phyloP scores from a whole-genome alignment of 2,888 invertebrate species.

The Scrobipalpa costella region DNA sequence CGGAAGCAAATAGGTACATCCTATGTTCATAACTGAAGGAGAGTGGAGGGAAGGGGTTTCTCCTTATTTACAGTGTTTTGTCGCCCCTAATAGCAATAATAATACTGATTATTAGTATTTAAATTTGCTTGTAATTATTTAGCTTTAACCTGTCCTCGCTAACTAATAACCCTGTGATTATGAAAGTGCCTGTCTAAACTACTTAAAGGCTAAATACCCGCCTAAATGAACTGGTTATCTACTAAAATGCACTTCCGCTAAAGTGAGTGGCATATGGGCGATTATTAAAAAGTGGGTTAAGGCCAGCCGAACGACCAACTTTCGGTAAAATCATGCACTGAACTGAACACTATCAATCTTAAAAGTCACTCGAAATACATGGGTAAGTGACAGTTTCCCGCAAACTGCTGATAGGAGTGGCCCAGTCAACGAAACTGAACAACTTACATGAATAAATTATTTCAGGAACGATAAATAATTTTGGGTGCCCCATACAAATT shows the following conservation, averaged over 20 bases:
- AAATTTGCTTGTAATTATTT: background rate
- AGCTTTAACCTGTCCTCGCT: background rate
- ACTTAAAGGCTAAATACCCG: background rate
- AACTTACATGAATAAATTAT: too few relatives aligned
- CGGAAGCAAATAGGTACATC: too few relatives aligned
- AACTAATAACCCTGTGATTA: background rate
- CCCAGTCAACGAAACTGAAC: too few relatives aligned
- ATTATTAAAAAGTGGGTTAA: constrained; percentile 17
- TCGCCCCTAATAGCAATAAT: too few relatives aligned
- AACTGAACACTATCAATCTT: background rate
- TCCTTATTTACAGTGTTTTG: too few relatives aligned
- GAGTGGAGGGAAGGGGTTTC: too few relatives aligned
- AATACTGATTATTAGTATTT: background rate
- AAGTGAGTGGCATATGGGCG: constrained; percentile 13
- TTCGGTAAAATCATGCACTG: constrained; percentile 16
- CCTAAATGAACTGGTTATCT: constrained; percentile 10
- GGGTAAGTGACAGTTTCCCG: background rate
- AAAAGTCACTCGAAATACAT: background rate
- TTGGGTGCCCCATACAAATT: background rate
- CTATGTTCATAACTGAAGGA: too few relatives aligned
- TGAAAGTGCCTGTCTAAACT: constrained; percentile 23
- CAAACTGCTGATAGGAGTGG: too few relatives aligned
- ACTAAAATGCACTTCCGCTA: constrained; percentile 19
- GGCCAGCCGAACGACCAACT: constrained; percentile 4
- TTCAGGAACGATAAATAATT: background rate